A percentile compares a stretch with the other conserved stretches of the same genome.
These are phyloP conservation scores for Neodontobutis hainanensis DNA, from an alignment of 2,113 vertebrate species.

Conservation along the genomic window DNA sequence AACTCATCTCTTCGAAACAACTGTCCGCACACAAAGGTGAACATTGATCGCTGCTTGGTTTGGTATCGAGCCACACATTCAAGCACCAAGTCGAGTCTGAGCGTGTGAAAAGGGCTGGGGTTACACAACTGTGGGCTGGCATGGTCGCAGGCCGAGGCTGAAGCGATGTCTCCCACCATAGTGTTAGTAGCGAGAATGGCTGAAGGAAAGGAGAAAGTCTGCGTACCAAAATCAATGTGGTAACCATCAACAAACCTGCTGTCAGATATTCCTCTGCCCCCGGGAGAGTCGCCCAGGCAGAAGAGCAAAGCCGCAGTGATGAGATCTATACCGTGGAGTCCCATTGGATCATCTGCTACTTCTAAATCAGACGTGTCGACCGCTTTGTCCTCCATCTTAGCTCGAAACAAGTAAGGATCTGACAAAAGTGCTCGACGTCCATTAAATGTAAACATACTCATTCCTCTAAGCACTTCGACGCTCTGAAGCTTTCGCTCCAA, in stretches of 20 bases:
- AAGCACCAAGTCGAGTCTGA: slow-evolving; percentile 94
- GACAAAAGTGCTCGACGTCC: slow-evolving; percentile 84
- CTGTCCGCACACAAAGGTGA: slow-evolving; percentile 99
- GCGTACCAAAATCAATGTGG: slow-evolving; percentile 94
- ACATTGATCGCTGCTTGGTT: slow-evolving; percentile 98
- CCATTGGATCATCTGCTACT: slow-evolving; percentile 93
- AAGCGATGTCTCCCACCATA: slow-evolving; percentile 98
- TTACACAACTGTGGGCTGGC: slow-evolving; percentile 98
- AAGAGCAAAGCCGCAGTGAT: slow-evolving; percentile 97
- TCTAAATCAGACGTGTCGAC: slow-evolving; percentile 97
- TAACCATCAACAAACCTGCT: slow-evolving; percentile 91
- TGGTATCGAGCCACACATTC: slow-evolving; percentile 98
- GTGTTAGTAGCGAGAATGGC: slow-evolving; percentile 96
- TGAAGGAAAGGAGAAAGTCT: slow-evolving; percentile 97
- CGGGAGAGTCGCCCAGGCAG: slow-evolving; percentile 94
- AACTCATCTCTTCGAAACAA: slow-evolving; percentile 97
- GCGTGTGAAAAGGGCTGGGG: slow-evolving; percentile 97
- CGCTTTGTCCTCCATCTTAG: slow-evolving; percentile 94
- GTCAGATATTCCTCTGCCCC: slow-evolving; percentile 95
- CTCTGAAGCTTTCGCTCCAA: slow-evolving; percentile 86
- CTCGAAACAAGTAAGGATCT: slow-evolving; percentile 84
- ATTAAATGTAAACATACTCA: slow-evolving; percentile 85
- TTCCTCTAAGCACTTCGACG: slow-evolving; percentile 82
- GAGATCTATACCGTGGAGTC: slow-evolving; percentile 95
- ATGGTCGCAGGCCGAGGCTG: slow-evolving; percentile 97